Evolutionary conservation across 2,888 invertebrate species (phyloP), one percentile per base, ranked within the genome.

Genomic region (Drosophila nigritarsus): DNA sequence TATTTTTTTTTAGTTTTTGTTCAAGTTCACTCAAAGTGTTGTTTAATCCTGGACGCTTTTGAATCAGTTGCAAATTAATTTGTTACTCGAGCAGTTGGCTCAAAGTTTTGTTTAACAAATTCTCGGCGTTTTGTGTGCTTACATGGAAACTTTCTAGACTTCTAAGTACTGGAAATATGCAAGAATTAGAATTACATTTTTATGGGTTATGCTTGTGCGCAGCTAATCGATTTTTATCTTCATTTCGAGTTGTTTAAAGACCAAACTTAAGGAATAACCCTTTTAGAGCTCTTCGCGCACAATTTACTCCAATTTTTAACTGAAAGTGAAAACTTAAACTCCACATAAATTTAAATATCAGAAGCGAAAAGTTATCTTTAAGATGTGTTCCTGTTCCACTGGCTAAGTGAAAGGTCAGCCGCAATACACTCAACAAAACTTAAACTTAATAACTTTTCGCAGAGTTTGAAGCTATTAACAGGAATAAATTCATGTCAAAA

Each of bases 151-250:
- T 67, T 67, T 58, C 40, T 36, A 67, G 67, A 67, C 67, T 58
- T 69, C 42, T 24, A 15, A 38, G 24, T 38, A 56, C 29, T 48
- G 24, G 13, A 55, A 38, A 67, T 38, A 49, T 48, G 38, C 48
- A 48, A 13, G 51, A 53, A n/a, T 53, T 18, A 40, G 51, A 53
- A n/a, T 53, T 18, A 40, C 20, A 15, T 30, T 66, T 49, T 65
- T 64, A 40, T 34, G 51, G 65, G 65, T 49, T 54, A 65, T 24
- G 45, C 45, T 45, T 65, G 65, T 64, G 65, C 65, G 65, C 50
- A 56, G 68, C 50, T 68, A 50, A 67, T 68, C 67, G 67, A 67
- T 66, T 66, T 65, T 54, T 27, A 18, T 38, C 29, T 68, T 38
- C 40, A 68, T 58, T 68, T 40, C 32, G 18, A 38, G 29, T 38